phyloP scores from a whole-genome alignment of 2,113 vertebrate genomes.

The Mus musculus region GRCm39 chrX:69922001-69922500 shows the following conservation, averaged over 20 bases:
- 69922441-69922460: not conserved
- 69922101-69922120: not conserved
- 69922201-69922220: not conserved
- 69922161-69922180: not conserved
- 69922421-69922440: not conserved
- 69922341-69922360: too few species aligned
- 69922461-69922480: not conserved
- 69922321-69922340: too few species aligned
- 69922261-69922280: too few species aligned
- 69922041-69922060: not conserved
- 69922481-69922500: not conserved
- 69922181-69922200: not conserved
- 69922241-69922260: too few species aligned
- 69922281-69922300: too few species aligned
- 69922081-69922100: not conserved
- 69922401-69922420: too few species aligned
- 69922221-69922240: not conserved
- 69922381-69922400: too few species aligned
- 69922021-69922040: not conserved
- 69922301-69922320: too few species aligned
- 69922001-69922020: not conserved
- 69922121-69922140: not conserved
- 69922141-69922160: not conserved
- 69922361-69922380: too few species aligned
- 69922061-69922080: not conserved